Evolutionary conservation across 92 coral and sea anemone species (phyloP).

Genomic region (Actinostola sp.): DNA sequence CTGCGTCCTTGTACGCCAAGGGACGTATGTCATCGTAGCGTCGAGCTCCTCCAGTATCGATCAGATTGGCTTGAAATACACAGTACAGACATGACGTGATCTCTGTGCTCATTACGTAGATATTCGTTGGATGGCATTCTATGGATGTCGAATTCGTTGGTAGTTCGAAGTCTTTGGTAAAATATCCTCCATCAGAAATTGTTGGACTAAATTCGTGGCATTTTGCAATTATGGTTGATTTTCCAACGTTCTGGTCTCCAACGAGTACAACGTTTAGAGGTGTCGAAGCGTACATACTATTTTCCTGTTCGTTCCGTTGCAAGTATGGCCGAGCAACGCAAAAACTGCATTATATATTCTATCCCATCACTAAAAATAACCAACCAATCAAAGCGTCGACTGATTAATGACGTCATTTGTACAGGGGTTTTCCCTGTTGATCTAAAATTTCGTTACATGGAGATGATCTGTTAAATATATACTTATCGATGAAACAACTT

Average conservation of each 20-base stretch:
- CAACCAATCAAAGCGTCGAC: slow-evolving; percentile 23
- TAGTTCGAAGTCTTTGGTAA: slow-evolving; percentile 48
- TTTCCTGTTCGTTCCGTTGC: neutral
- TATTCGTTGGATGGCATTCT: slow-evolving; percentile 42
- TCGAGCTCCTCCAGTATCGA: slow-evolving; percentile 74
- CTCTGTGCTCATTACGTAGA: slow-evolving; percentile 17
- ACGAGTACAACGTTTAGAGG: slow-evolving; percentile 69
- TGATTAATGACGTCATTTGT: neutral
- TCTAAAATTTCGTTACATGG: no score
- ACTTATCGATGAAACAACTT: no score
- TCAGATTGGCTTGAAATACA: slow-evolving; percentile 55
- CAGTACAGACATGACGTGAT: neutral
- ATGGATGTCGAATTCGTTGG: slow-evolving; percentile 45
- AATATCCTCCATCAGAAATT: slow-evolving; percentile 33
- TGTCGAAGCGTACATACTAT: slow-evolving; percentile 1
- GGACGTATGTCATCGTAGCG: slow-evolving; percentile 61
- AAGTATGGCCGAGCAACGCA: neutral
- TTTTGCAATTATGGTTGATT: slow-evolving; percentile 68
- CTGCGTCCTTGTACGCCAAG: slow-evolving; percentile 64
- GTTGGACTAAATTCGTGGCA: slow-evolving; percentile 61
- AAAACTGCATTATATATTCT: slow-evolving; percentile 1
- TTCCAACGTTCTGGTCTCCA: slow-evolving; percentile 76
- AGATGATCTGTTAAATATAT: no score
- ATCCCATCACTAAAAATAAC: slow-evolving; percentile 30
- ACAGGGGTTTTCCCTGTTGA: slow-evolving; percentile 25